A percentile compares a stretch with the other conserved stretches of the same genome.
Evolutionary conservation across 2,888 invertebrate species (phyloP).

Genomic region (Zaprionus obscuricornis): DNA sequence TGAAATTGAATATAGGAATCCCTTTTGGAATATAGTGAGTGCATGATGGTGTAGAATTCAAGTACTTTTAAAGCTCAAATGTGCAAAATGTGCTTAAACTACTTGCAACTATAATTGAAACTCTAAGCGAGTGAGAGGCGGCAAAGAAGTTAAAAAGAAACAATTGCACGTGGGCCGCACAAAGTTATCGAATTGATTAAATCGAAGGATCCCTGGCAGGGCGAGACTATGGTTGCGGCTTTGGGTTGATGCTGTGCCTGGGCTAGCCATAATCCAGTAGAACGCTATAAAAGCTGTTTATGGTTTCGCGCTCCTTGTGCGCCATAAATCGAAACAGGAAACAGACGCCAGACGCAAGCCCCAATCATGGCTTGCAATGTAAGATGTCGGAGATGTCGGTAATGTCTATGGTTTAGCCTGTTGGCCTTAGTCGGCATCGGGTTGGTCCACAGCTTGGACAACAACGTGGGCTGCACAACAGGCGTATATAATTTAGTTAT

Average conservation of each 20-base stretch:
- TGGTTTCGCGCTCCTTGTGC: slow-evolving; percentile 82
- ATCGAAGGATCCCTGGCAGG: slow-evolving; percentile 49
- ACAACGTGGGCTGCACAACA: slow-evolving; percentile 48
- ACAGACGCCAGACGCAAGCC: slow-evolving; percentile 44
- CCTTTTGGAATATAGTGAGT: too few relatives aligned
- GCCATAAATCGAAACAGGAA: slow-evolving; percentile 76
- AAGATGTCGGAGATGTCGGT: too few relatives aligned
- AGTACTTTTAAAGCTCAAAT: too few relatives aligned
- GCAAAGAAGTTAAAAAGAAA: slow-evolving; percentile 23
- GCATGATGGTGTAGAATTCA: too few relatives aligned
- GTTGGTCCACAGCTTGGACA: slow-evolving; percentile 1
- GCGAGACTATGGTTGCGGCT: background rate
- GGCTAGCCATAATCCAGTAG: slow-evolving; percentile 79
- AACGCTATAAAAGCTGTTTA: slow-evolving; percentile 82
- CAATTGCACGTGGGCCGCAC: slow-evolving; percentile 64
- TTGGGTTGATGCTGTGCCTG: slow-evolving; percentile 22
- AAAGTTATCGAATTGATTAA: slow-evolving; percentile 68
- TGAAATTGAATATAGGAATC: too few relatives aligned
- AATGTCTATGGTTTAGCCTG: too few relatives aligned
- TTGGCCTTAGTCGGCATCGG: slow-evolving; percentile 6
- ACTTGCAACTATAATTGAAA: slow-evolving; percentile 53
- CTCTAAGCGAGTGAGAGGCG: slow-evolving; percentile 19
- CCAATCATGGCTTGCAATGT: too few relatives aligned
- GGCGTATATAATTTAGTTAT: slow-evolving; percentile 82
- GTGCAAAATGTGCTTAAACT: slow-evolving; percentile 5